Conservation (phyloP, 1,140 invertebrate species). For the Drosophila watanabei region DNA sequence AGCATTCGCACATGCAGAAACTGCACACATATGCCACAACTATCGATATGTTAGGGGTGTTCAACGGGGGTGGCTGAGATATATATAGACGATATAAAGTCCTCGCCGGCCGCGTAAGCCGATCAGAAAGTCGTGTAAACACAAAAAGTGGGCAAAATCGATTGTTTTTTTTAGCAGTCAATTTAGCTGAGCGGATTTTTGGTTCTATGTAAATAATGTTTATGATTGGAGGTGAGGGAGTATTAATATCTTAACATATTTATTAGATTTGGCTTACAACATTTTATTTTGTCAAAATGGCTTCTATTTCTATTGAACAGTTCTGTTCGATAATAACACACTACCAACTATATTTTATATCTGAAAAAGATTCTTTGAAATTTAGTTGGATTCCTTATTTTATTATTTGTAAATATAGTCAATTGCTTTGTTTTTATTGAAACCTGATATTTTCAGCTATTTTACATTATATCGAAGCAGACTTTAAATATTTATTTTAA, state of each 20-base stretch:
- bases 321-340: no score
- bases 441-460: background rate
- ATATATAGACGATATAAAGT: background rate
- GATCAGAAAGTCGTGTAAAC: slow-evolving; percentile 72
- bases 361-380: no score
- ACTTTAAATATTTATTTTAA: no score
- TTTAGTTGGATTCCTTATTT: no score
- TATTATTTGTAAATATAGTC: no score
- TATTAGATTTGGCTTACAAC: background rate
- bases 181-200: slow-evolving; percentile 67
- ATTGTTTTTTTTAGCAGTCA: slow-evolving; percentile 68
- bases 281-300: background rate
- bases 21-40: slow-evolving; percentile 73
- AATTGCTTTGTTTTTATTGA: no score
- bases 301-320: no score
- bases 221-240: background rate
- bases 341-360: no score
- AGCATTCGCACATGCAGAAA: slow-evolving; percentile 73
- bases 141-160: slow-evolving; percentile 38
- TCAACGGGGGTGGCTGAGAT: slow-evolving; percentile 36
- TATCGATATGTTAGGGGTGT: slow-evolving; percentile 46
- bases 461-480: no score
- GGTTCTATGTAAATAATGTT: slow-evolving; percentile 55
- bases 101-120: slow-evolving; percentile 51
- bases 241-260: slow-evolving; percentile 3